phyloP scores from a whole-genome alignment of 2,797 vertebrate genomes.

The Phoeniculus purpureus region DNA sequence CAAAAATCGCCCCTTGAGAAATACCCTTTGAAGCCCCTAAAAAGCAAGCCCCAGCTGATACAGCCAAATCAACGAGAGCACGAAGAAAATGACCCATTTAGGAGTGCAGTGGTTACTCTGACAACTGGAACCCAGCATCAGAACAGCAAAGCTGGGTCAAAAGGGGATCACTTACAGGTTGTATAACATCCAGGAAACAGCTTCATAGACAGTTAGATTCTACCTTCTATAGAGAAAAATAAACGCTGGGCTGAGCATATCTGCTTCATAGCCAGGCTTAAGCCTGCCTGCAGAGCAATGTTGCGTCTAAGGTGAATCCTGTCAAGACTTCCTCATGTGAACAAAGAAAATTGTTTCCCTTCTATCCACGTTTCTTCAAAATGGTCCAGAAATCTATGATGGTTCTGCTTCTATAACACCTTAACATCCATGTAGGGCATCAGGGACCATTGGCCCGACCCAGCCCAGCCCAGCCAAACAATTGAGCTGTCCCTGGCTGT shows the following conservation, averaged over 20 bases:
- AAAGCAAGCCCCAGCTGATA: background rate
- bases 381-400: background rate
- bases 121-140: background rate
- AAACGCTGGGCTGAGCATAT: background rate
- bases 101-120: background rate
- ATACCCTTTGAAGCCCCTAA: background rate
- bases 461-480: background rate
- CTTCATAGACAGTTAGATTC: background rate
- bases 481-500: background rate
- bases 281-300: background rate
- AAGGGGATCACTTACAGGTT: background rate
- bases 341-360: background rate
- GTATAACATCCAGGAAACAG: background rate
- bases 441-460: background rate
- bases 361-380: background rate
- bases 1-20: background rate
- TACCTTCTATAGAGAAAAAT: background rate
- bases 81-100: background rate
- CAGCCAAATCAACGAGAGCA: background rate
- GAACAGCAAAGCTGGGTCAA: background rate
- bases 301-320: background rate
- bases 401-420: background rate
- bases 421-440: background rate
- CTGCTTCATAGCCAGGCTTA: background rate
- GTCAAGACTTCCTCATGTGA: background rate